phyloP scores from a whole-genome alignment of 2,888 invertebrate species.

The Chrysolina oricalcia region DNA sequence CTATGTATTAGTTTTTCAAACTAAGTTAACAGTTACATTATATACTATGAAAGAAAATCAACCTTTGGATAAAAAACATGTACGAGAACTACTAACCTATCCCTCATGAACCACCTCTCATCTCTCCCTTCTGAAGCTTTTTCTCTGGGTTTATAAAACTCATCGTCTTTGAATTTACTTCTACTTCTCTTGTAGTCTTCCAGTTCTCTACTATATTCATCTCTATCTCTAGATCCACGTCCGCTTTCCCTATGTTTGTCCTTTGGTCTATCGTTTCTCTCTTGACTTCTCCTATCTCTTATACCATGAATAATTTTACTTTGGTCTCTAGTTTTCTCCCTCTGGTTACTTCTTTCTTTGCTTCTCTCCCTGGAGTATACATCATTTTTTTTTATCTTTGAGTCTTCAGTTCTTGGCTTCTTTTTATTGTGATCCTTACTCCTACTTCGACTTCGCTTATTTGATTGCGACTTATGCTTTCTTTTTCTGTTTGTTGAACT shows the following conservation, averaged over 20 bases:
- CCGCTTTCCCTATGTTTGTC: constrained; percentile 52
- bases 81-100: constrained; percentile 55
- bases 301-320: constrained; percentile 47
- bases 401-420: constrained; percentile 40
- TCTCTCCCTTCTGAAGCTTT: constrained; percentile 66
- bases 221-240: constrained; percentile 55
- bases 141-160: constrained; percentile 58
- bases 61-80: no score
- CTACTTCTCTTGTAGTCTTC: constrained; percentile 61
- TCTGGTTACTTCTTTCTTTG: constrained; percentile 48
- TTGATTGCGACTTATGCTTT: constrained; percentile 58
- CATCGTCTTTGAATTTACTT: constrained; percentile 62
- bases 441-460: constrained; percentile 52
- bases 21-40: no score
- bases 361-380: constrained; percentile 63
- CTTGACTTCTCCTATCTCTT: constrained; percentile 41
- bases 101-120: constrained; percentile 66
- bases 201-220: constrained; percentile 67
- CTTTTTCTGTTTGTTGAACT: constrained; percentile 49
- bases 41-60: no score
- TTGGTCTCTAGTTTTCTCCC: constrained; percentile 40
- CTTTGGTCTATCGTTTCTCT: constrained; percentile 21
- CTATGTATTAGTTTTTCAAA: no score
- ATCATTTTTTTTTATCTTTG: constrained; percentile 30
- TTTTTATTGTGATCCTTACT: constrained; percentile 44